Evolutionary conservation across 2,888 invertebrate species (phyloP), one percentile per base, ranked within the genome.

Genomic region (Cenopis cana): DNA sequence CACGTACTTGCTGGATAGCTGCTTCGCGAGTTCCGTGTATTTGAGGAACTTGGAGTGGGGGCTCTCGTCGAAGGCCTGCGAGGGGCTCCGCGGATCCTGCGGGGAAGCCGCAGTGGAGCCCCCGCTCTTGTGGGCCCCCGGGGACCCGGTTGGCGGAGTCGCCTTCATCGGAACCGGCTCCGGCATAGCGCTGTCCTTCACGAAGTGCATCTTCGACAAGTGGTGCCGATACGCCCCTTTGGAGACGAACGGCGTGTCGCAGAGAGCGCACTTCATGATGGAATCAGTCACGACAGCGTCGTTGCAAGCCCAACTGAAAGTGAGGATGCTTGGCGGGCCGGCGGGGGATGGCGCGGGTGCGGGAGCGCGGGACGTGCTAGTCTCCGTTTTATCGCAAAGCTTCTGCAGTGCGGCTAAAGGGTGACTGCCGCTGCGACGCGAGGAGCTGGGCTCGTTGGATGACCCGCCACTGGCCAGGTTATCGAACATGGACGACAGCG

Each of bases 21-120:
- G 99, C 94, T 99, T 99, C 85, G 99, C 99, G 93, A 99, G 96
- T 94, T 99, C 98, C 87, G 98, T 98, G 94, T 99, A 99, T 94
- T 99, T 99, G 81, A 98, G 96, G 95, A 99, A 99, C 94, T 99
- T 99, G 81, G 99, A 98, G 93, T 98, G 98, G 62, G 98, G 98
- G 87, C 97, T 98, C 91, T 98, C 98, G 84, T 98, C 98, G 85
- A 96, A 96, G 41, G 95, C 89, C 88, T 94, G 88, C 86, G 95
- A 87, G 74, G 95, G 95, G 77, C 94, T 94, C 74, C 94, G 93
- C 68, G 94, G 94, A 81, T 94, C 95, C 74, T 94, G 94, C 57
- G 95, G 94, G 10, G 93, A 92, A 12, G 91, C 86, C 14, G 91
- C 90, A 75, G 86, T 84, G 33, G 93, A 92, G 50, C 92, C 89